Percentiles rank a stretch among this genome's conserved stretches.
phyloP scores from a whole-genome alignment of 2,113 vertebrate species.

The Pseudopipra pipra region DNA sequence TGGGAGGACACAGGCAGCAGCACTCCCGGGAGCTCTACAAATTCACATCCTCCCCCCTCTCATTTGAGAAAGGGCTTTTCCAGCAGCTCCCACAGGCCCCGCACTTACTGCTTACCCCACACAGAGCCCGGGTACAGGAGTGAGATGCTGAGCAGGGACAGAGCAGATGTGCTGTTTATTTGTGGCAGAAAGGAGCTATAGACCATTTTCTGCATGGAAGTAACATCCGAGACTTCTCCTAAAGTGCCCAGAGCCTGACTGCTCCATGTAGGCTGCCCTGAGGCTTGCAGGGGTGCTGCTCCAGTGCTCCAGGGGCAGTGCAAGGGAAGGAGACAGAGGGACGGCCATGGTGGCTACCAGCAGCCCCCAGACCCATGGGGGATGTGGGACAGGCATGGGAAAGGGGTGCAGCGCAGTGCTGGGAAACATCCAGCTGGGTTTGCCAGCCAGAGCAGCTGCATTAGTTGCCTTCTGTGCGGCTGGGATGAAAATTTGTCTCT shows the following conservation, averaged over 20 bases:
- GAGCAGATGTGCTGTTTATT: fast-evolving
- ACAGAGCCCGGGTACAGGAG: not conserved
- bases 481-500: not conserved
- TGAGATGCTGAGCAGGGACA: fast-evolving
- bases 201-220: not conserved
- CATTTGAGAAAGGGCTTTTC: not conserved
- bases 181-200: fast-evolving
- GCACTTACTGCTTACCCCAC: not conserved
- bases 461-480: fast-evolving
- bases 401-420: not conserved
- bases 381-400: fast-evolving
- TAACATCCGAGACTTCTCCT: not conserved
- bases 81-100: fast-evolving
- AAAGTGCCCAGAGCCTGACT: not conserved
- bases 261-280: fast-evolving
- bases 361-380: fast-evolving
- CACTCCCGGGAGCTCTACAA: not conserved
- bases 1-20: not conserved
- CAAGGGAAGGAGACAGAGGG: not conserved
- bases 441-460: not conserved
- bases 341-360: not conserved
- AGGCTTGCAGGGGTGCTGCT: not conserved
- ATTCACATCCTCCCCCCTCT: not conserved
- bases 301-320: fast-evolving
- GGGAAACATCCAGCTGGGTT: not conserved